These are phyloP conservation scores for Melanotaenia parkinsoni DNA, from an alignment of 2,797 vertebrate species.

Conservation along the genomic window DNA sequence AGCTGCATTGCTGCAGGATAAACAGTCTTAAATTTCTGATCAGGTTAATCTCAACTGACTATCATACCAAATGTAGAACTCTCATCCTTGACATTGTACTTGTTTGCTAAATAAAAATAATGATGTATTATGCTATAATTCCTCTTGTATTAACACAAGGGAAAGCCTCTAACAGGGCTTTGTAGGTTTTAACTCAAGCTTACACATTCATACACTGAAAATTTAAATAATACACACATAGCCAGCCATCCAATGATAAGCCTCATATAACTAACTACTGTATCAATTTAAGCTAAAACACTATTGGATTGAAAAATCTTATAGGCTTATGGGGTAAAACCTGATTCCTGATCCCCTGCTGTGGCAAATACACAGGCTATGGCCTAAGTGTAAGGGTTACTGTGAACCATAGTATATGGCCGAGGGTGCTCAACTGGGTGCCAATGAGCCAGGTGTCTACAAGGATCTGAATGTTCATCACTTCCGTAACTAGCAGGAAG, in stretches of 20 bases:
- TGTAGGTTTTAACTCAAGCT: conserved; percentile 60
- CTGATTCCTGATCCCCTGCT: conserved; percentile 34
- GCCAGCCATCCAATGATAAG: conserved; percentile 61
- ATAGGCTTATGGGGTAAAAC: conserved; percentile 41
- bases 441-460: conserved; percentile 6
- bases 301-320: conserved; percentile 24
- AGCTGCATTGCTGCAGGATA: not conserved
- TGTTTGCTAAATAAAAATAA: conserved; percentile 41
- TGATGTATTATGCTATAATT: conserved; percentile 47
- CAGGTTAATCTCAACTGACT: conserved; percentile 5
- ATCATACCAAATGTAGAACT: conserved; percentile 1
- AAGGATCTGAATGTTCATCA: conserved; percentile 16
- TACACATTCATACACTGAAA: conserved; percentile 40
- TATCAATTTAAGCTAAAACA: conserved; percentile 43
- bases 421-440: conserved; percentile 1
- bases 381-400: conserved; percentile 4
- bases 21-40: not conserved
- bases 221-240: conserved; percentile 66
- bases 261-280: conserved; percentile 48
- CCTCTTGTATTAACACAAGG: conserved; percentile 38
- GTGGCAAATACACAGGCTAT: conserved; percentile 8
- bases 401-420: not conserved
- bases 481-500: not conserved
- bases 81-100: conserved; percentile 13
- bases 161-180: conserved; percentile 48